These are phyloP conservation scores for Pyrgilauda ruficollis DNA, from an alignment of 2,113 vertebrate species.

Conservation along the genomic window DNA sequence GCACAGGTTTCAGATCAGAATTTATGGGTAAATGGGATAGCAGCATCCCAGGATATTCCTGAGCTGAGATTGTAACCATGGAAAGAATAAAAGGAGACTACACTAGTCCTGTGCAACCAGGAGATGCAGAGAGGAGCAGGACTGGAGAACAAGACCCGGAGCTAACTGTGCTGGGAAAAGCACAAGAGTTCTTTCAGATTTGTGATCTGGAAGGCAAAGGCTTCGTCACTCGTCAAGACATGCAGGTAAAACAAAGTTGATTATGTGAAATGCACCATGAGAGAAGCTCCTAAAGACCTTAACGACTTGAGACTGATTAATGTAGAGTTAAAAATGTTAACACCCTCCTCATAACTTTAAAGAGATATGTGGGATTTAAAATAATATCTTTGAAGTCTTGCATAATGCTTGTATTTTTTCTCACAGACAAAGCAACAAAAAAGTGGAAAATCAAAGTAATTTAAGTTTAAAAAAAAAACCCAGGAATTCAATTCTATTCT, in stretches of 20 bases:
- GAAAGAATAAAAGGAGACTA: background rate
- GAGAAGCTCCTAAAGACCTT: background rate
- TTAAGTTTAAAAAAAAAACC: background rate
- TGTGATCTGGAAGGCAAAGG: constrained; percentile 90
- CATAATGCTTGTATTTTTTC: background rate
- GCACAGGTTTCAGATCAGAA: constrained; percentile 46
- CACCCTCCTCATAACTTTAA: background rate
- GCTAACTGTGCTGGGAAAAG: constrained; percentile 77
- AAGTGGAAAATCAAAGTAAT: background rate
- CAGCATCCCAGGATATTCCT: constrained; percentile 31
- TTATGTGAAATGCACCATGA: background rate
- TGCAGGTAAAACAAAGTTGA: constrained; percentile 81
- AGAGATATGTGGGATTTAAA: background rate
- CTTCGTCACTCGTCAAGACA: constrained; percentile 83
- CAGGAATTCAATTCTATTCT: background rate
- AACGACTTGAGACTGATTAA: background rate
- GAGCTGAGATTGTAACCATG: constrained; percentile 10
- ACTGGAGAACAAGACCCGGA: constrained; percentile 12
- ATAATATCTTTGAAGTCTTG: background rate
- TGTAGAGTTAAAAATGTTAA: background rate
- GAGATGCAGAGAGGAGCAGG: background rate
- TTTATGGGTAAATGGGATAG: constrained; percentile 61
- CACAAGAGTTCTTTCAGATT: constrained; percentile 88
- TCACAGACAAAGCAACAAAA: background rate
- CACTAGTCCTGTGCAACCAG: background rate